These are phyloP conservation scores for Ovis aries DNA, from an alignment of 2,113 vertebrate species.

Conservation along the genomic window ARS-UI_Ramb_v3.0 NC_056078.1:5302001-5302500, in stretches of 20 bases:
- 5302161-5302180: neutral
- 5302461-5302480: neutral
- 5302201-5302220: no score
- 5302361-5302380: neutral
- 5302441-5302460: neutral
- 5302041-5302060: neutral
- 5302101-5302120: neutral
- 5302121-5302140: neutral
- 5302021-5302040: neutral
- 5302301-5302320: neutral
- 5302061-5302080: neutral
- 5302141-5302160: neutral
- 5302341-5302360: no score
- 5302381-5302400: neutral
- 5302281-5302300: fast-evolving
- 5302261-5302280: fast-evolving
- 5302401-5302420: no score
- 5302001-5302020: neutral
- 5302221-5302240: neutral
- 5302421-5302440: neutral
- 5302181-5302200: neutral
- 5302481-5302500: neutral
- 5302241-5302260: neutral
- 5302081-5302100: fast-evolving
- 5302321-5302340: neutral